Base-by-base conservation (phyloP, 2,113 vertebrate species). In the Casuarius casuarius region DNA sequence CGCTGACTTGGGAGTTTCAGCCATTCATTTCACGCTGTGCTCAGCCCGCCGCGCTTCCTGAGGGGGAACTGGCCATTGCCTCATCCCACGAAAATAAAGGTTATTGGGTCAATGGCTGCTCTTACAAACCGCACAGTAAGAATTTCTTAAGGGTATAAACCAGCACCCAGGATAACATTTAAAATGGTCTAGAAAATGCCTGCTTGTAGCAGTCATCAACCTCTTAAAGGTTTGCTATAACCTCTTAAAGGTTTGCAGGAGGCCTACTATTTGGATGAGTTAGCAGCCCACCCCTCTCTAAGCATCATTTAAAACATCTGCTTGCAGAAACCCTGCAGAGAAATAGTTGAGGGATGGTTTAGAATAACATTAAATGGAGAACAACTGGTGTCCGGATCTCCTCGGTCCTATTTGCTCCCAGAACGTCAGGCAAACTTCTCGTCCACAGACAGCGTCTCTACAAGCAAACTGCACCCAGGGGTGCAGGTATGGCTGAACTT, bases 31-130 rank as follows among this genome's bases (percentile, higher is more conserved):
- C 73, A 35, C 0, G 0, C 93, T 93, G 65, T 81, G 73, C 83
- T 95, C 89, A 85, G 84, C 89, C 74, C 4, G 0, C 92, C 79
- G 70, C 35, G 31, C 67, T 94, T 97, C 92, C 95, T 91, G 89
- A 92, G 54, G 35, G 4, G 79, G 91, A 84, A 92, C 61, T 0
- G 2, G 62, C 74, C 74, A 62, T 95, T 97, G 95, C 95, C 84
- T 97, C 94, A 92, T 89, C 87, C 74, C 91, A 70, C 62, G 84
- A 94, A 94, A 96, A 94, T 84, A 78, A 92, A 89, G 77, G 81
- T 92, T 93, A 63, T 95, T 87, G 89, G 94, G 87, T 93, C 95
- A 89, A 58, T 89, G 91, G 70, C 61, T 94, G 82, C 80, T 82
- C 90, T 87, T 77, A 48, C 28, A 91, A 93, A 91, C 85, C 80